Evolutionary conservation across 2,888 invertebrate species (phyloP).

Genomic region (Mimas tiliae): DNA sequence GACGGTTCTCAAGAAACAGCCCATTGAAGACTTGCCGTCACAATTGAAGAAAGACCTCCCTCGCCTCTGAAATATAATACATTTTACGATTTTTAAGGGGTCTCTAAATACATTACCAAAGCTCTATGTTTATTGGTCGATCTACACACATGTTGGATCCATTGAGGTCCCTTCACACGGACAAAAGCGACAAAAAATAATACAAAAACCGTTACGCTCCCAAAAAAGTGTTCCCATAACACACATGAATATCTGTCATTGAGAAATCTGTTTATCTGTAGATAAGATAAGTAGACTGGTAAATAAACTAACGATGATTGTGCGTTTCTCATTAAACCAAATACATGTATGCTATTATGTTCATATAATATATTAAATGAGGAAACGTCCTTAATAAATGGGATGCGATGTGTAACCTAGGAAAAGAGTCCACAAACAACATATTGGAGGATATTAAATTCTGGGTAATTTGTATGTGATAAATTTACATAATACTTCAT

Average conservation of each 20-base stretch:
- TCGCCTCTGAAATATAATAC: slow-evolving; percentile 40
- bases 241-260: slow-evolving; percentile 79
- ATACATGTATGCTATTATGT: not conserved
- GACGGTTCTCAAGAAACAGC: slow-evolving; percentile 67
- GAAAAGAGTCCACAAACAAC: no score
- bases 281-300: slow-evolving; percentile 37
- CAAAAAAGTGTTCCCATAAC: slow-evolving; percentile 79
- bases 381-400: no score
- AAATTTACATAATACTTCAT: no score
- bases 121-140: slow-evolving; percentile 57
- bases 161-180: slow-evolving; percentile 82
- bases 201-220: slow-evolving; percentile 83
- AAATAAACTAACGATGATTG: slow-evolving; percentile 15
- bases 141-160: slow-evolving; percentile 73
- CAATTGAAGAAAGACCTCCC: slow-evolving; percentile 56
- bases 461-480: no score
- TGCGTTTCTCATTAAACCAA: not conserved
- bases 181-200: slow-evolving; percentile 81
- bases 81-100: slow-evolving; percentile 35
- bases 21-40: slow-evolving; percentile 71
- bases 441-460: no score
- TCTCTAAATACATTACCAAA: slow-evolving; percentile 43
- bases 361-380: no score
- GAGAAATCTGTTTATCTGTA: slow-evolving; percentile 57
- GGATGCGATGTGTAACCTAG: no score